Evolutionary conservation across 2,888 invertebrate species (phyloP).

Genomic region (Syrista parreyssii): DNA sequence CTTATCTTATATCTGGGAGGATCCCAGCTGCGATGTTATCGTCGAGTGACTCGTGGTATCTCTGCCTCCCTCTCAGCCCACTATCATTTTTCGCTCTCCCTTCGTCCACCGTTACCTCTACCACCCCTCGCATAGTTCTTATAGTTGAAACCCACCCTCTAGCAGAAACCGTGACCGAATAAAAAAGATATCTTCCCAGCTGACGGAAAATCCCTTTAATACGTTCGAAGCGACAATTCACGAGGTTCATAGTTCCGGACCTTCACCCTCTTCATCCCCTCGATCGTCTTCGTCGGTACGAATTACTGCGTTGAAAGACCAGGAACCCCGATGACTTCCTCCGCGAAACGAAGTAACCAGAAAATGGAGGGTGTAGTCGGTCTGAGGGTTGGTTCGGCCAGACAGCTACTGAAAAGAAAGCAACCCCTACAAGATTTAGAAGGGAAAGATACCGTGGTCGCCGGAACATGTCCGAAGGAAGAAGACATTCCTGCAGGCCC

Average conservation of each 20-base stretch:
- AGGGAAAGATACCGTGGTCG: too few relatives aligned
- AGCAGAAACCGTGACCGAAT: neutral
- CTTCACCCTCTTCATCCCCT: neutral
- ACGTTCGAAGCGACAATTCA: neutral
- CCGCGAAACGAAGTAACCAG: neutral
- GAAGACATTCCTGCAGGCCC: too few relatives aligned
- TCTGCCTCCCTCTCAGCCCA: neutral
- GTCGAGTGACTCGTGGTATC: constrained; percentile 18
- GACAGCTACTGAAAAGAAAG: too few relatives aligned
- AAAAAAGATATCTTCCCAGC: neutral
- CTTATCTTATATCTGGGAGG: constrained; percentile 47
- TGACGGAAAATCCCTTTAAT: neutral
- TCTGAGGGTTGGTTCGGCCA: too few relatives aligned
- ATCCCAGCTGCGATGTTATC: constrained; percentile 44
- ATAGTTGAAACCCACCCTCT: too few relatives aligned
- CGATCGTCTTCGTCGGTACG: neutral
- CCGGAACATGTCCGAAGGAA: too few relatives aligned
- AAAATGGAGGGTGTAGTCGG: too few relatives aligned
- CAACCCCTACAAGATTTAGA: too few relatives aligned
- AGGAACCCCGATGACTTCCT: neutral
- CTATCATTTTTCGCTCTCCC: constrained; percentile 15
- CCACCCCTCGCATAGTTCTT: too few relatives aligned
- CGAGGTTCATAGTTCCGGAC: neutral
- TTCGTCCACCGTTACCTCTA: constrained; percentile 9
- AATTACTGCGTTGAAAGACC: neutral